A percentile compares a stretch with the other conserved stretches of the same genome.
Evolutionary conservation across 2,797 vertebrate genomes (phyloP).

Genomic region (Chelon auratus): DNA sequence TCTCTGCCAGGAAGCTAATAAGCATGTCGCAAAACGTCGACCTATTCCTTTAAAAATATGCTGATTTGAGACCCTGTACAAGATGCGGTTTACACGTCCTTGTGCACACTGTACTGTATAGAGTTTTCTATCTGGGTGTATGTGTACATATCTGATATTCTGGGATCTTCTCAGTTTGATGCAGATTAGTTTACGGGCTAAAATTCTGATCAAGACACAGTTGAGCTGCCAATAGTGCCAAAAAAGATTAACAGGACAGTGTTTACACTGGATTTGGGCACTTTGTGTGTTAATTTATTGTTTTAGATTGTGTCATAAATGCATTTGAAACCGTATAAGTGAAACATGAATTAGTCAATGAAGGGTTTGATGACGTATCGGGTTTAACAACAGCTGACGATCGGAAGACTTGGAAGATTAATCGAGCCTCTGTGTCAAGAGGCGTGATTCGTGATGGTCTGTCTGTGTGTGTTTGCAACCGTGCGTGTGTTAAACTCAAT

Average conservation of each 20-base stretch:
- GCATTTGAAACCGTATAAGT: constrained; percentile 32
- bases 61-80: constrained; percentile 74
- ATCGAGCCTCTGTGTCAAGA: constrained; percentile 51
- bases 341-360: constrained; percentile 36
- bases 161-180: constrained; percentile 22
- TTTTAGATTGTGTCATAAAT: constrained; percentile 22
- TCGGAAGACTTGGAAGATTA: constrained; percentile 33
- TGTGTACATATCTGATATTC: constrained; percentile 54
- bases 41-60: constrained; percentile 43
- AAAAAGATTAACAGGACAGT: constrained; percentile 18
- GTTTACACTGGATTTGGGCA: constrained; percentile 70
- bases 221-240: constrained; percentile 28
- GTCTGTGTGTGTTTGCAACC: constrained; percentile 19
- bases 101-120: constrained; percentile 78
- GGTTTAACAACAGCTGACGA: constrained; percentile 46
- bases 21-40: constrained; percentile 30
- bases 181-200: constrained; percentile 18
- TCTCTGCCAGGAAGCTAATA: constrained; percentile 1
- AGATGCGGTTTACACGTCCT: constrained; percentile 63
- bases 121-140: constrained; percentile 59
- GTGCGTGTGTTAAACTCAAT: constrained; percentile 56
- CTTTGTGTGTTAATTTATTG: constrained; percentile 68
- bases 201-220: constrained; percentile 14
- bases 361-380: constrained; percentile 50
- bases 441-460: constrained; percentile 35